These are phyloP conservation scores for Trichonephila clavipes DNA, from an alignment of 1,140 invertebrate species.

Conservation along the genomic window DNA sequence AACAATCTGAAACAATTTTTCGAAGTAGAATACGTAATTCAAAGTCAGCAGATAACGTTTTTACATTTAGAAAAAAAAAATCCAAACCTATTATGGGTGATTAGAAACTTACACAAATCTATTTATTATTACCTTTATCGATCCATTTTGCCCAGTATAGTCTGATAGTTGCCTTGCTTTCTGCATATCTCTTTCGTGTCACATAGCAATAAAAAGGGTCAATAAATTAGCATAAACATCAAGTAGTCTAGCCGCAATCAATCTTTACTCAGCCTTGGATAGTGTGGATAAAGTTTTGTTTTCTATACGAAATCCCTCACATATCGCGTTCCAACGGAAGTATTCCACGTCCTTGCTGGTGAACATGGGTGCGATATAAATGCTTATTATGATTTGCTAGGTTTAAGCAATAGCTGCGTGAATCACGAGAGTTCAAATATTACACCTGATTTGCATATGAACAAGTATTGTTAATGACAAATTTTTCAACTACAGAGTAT, in stretches of 20 bases:
- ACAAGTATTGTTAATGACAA: background rate
- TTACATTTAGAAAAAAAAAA: background rate
- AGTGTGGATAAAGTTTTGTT: conserved; percentile 55
- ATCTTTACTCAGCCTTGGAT: conserved; percentile 61
- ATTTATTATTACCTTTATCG: background rate
- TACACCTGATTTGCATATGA: background rate
- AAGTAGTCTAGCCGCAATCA: conserved; percentile 67
- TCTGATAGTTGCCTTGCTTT: background rate
- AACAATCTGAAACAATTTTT: conserved; percentile 7
- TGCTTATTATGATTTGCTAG: conserved; percentile 67
- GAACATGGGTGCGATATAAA: conserved; percentile 60
- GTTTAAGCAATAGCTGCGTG: conserved; percentile 52
- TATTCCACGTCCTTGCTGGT: background rate
- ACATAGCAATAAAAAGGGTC: conserved; percentile 28
- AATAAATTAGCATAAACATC: conserved; percentile 72
- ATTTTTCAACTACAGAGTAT: background rate
- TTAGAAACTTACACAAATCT: conserved; percentile 3
- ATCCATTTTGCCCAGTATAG: background rate
- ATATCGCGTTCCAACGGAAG: conserved; percentile 53
- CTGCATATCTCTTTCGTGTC: conserved; percentile 17
- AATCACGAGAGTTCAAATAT: conserved; percentile 11
- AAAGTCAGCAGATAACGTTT: background rate
- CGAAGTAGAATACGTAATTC: background rate
- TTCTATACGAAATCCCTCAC: conserved; percentile 47
- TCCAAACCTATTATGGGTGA: background rate